Base-by-base conservation (phyloP, 1,140 invertebrate species). In the Drosophila tsacasi region DNA sequence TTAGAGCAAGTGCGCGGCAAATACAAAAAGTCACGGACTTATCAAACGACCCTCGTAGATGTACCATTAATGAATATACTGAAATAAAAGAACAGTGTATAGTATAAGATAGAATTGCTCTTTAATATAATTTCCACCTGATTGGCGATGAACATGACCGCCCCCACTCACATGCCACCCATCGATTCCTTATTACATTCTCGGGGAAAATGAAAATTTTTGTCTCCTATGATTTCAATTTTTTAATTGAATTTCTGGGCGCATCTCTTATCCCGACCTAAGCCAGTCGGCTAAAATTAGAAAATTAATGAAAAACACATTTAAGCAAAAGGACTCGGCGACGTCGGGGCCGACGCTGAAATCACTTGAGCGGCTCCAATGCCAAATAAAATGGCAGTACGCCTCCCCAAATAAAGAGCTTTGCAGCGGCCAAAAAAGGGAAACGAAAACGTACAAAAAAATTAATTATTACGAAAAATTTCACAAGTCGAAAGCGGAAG, bases 401-500 rank as follows among this genome's bases (percentile, higher is more conserved):
- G 13, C 21, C 39, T 40, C 8, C 50, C 44, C 35, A 49, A 74
- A 68, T 55, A 57, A 67, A 58, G 55, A 72, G 19, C 32, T 35
- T 71, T 57, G 23, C 32, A 39, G 32, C 64, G 63, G 49, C 39
- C 66, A 61, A 83, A 75, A 23, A 74, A 23, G 40, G 27, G 35
- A 76, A 64, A 61, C 62, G 35, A 71, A 63, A 73, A 64, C 42
- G 40, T 25, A 59, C 44, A 77, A 89, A 82, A 87, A 84, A 90
- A 90, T 89, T 89, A 89, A 89, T 89, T 89, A 90, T 90, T 90
- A 81, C 78, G 76, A 81, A 89, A 84, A 84, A 90, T 76, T 90
- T 72, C 69, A 84, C 84, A 81, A 90, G 79, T 89, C 74, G 74
- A 81, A 84, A 50, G 71, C 77, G 78, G 85, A 90, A 81, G 84